Base-by-base conservation (phyloP, 2,113 vertebrate species). In the Cryptotis parvus region DNA sequence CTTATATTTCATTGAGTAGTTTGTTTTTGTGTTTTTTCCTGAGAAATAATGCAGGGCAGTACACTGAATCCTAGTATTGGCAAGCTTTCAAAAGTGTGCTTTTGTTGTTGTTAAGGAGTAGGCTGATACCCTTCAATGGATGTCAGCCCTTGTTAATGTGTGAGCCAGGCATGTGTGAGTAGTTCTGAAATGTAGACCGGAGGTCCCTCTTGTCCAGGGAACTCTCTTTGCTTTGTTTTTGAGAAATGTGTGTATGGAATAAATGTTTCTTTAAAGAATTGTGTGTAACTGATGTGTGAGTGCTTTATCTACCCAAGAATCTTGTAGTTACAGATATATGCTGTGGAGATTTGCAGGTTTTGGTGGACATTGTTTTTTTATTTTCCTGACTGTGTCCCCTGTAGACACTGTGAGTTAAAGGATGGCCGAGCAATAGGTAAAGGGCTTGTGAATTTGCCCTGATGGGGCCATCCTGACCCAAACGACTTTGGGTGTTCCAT, bases 141-240 rank as follows among this genome's bases (percentile, higher is more conserved):
- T 39, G 49, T 63, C 69, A 14, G 68, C 86, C 20, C 72, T 87
- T 69, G 63, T 80, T 66, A 58, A n/a, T n/a, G n/a, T n/a, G n/a
- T n/a, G n/a, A 58, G 22, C 29, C 7, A 10, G 29, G 31, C 8
- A 18, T 61, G 15, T 83, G 20, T 81, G 77, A 39, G 33, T 69
- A 2, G n/a, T 9, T 84, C 76, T 45, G 37, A 66, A 33, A 35
- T 29, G 9, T 26, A 72, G 24, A 0, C 1, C 61, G 35, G 29
- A 22, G 49, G 74, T 87, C 68, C 16, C 33, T 74, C 55, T 79
- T 74, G 35, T 86, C 52, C 41, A 63, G 10, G 74, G 63, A 49
- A 66, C 20, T 66, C 18, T 27, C 8, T 33, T 86, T 66, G 61
- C 41, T 90, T 95, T 79, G 37, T 80, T 83, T 89, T 74, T 52